Percentiles rank a stretch among this genome's conserved stretches.
Evolutionary conservation across 2,888 invertebrate genomes (phyloP).

Genomic region (Dysmachus trigonus): DNA sequence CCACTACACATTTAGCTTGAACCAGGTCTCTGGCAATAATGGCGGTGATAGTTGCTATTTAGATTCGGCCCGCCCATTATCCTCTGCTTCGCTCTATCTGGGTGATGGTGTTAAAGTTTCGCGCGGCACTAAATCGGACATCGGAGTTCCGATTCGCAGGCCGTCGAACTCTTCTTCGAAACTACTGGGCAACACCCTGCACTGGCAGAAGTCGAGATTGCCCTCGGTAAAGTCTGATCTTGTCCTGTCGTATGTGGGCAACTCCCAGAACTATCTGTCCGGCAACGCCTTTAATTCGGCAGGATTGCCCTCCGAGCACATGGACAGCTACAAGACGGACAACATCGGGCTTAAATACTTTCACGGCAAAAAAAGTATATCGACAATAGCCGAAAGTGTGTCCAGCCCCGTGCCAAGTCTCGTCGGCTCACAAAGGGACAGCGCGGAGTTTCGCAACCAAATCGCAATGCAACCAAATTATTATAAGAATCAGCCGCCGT

Average conservation of each 20-base stretch:
- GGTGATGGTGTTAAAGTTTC: slow-evolving; percentile 53
- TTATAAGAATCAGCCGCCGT: slow-evolving; percentile 44
- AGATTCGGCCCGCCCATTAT: slow-evolving; percentile 53
- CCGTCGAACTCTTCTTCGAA: slow-evolving; percentile 51
- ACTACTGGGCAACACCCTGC: slow-evolving; percentile 38
- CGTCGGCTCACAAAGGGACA: neutral
- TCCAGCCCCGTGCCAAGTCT: slow-evolving; percentile 47
- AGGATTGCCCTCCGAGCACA: slow-evolving; percentile 25
- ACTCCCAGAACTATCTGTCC: slow-evolving; percentile 39
- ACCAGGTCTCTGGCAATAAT: slow-evolving; percentile 46
- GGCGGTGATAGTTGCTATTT: slow-evolving; percentile 50
- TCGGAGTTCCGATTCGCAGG: slow-evolving; percentile 62
- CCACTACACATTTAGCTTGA: slow-evolving; percentile 65
- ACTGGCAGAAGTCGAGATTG: slow-evolving; percentile 46
- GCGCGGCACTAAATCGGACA: slow-evolving; percentile 63
- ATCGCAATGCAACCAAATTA: slow-evolving; percentile 37
- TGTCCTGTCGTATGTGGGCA: slow-evolving; percentile 60
- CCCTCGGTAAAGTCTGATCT: slow-evolving; percentile 59
- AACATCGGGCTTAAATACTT: slow-evolving; percentile 58
- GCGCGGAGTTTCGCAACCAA: neutral
- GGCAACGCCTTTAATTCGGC: slow-evolving; percentile 21
- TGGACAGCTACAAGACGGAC: slow-evolving; percentile 45
- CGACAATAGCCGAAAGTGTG: slow-evolving; percentile 13
- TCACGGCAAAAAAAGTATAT: slow-evolving; percentile 57
- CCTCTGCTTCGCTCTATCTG: slow-evolving; percentile 54